Conservation (phyloP, 2,888 invertebrate genomes). For the Laothoe populi region DNA sequence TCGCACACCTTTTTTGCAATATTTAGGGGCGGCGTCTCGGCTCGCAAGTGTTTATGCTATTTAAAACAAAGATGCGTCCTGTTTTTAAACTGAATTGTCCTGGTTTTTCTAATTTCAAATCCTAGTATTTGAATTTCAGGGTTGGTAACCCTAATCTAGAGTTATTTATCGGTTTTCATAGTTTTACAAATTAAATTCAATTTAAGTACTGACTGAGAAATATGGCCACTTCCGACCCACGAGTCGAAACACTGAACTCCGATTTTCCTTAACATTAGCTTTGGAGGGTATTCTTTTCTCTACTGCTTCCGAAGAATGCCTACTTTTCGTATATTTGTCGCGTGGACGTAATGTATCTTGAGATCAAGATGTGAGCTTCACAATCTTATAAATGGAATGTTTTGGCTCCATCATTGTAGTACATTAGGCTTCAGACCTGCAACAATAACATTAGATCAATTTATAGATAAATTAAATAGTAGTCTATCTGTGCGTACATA, state of each 20-base stretch:
- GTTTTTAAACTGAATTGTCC: too few relatives aligned
- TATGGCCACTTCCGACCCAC: constrained; percentile 25
- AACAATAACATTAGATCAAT: constrained; percentile 35
- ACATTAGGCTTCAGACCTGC: constrained; percentile 65
- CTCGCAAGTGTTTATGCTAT: too few relatives aligned
- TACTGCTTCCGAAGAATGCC: constrained; percentile 42
- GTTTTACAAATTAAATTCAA: constrained; percentile 11
- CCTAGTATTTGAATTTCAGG: too few relatives aligned
- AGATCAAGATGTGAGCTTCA: constrained; percentile 64
- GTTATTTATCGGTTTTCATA: not conserved
- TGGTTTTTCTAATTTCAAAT: too few relatives aligned
- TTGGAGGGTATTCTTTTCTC: constrained; percentile 59
- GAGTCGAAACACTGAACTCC: constrained; percentile 10
- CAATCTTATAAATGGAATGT: constrained; percentile 41
- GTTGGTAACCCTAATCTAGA: not conserved
- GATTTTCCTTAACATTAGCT: constrained; percentile 43
- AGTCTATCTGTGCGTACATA: too few relatives aligned
- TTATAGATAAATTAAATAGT: not conserved
- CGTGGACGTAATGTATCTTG: constrained; percentile 69
- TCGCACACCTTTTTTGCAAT: too few relatives aligned
- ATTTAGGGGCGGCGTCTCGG: too few relatives aligned
- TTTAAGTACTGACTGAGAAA: constrained; percentile 20
- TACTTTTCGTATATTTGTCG: constrained; percentile 58
- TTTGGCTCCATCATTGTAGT: constrained; percentile 54
- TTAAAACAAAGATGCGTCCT: too few relatives aligned